Conservation (phyloP, 2,797 vertebrate species). For the Pangasius sanitwongsei region DNA sequence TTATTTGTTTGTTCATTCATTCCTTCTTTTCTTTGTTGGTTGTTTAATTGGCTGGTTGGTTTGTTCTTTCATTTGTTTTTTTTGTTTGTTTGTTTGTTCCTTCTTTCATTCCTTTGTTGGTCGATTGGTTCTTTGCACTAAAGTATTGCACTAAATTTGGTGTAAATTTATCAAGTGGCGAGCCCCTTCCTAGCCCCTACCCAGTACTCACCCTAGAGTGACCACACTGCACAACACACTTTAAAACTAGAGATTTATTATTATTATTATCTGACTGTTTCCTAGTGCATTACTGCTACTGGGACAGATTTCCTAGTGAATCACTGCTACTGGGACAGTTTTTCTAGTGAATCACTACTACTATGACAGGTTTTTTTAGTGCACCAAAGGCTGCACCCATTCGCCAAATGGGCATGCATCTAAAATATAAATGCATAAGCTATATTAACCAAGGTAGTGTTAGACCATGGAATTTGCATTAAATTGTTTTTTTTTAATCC, state of each 20-base stretch:
- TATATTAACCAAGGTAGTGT: not conserved
- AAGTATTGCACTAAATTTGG: not conserved
- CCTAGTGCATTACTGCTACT: not conserved
- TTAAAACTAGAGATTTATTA: not conserved
- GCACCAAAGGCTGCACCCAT: too few relatives aligned
- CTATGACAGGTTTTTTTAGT: not conserved
- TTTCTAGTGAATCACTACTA: too few relatives aligned
- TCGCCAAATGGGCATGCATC: not conserved
- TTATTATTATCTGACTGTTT: not conserved
- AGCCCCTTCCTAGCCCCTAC: not conserved
- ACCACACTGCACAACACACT: not conserved
- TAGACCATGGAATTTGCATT: not conserved
- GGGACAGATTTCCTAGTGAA: too few relatives aligned
- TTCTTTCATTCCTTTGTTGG: not conserved
- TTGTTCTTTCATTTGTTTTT: not conserved
- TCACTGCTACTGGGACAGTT: too few relatives aligned
- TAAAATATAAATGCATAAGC: not conserved
- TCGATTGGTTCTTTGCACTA: not conserved
- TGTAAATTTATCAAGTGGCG: not conserved
- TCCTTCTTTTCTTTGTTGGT: too few relatives aligned
- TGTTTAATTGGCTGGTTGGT: not conserved
- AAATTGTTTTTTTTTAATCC: not conserved
- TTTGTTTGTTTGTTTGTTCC: not conserved
- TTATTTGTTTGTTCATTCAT: not conserved
- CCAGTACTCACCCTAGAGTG: not conserved